Base-by-base conservation (phyloP, 1,140 invertebrate genomes). In the Danaus plexippus region DNA sequence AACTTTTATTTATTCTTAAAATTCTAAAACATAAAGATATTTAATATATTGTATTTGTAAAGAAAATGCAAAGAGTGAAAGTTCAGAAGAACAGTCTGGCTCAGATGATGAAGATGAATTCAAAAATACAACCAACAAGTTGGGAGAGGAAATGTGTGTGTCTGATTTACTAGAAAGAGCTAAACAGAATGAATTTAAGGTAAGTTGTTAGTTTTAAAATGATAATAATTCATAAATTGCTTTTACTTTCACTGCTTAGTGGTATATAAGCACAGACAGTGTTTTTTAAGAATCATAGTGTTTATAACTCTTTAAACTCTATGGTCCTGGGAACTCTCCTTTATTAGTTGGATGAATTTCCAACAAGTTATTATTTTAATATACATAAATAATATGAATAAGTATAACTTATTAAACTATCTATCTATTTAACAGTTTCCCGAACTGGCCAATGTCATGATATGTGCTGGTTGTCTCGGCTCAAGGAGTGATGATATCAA, bases 391-490 rank as follows among this genome's bases (percentile, higher is more conserved):
- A 13, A 9, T 11, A 11, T 12, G 9, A 51, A 13, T 48, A 48
- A 13, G 9, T 10, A 11, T 13, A 13, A 13, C 18, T 52, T 41
- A 52, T 12, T 10, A 11, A 12, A 43, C 9, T 12, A 43, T 32
- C 54, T 43, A 41, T 48, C 45, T 63, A 66, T 54, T 46, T 58
- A 68, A 51, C 48, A 86, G 84, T 75, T 82, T 67, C 77, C 81
- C 50, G 79, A 85, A 45, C 70, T 88, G 64, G 88, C 88, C 11
- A 79, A 85, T 87, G 87, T 90, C 59, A 81, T 96, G 12, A 96
- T 98, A 61, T 99, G 97, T 79, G 95, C 94, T 74, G 95, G 96
- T 2, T 99, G 97, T 76, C 87, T 98, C 15, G 96, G 97, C 0
- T 97, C 98, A 57, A 90, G 93, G 67, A 97, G 95, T 81, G 95